Evolutionary conservation across 2,888 invertebrate species (phyloP).

Genomic region (Tuberolachnus salignus): DNA sequence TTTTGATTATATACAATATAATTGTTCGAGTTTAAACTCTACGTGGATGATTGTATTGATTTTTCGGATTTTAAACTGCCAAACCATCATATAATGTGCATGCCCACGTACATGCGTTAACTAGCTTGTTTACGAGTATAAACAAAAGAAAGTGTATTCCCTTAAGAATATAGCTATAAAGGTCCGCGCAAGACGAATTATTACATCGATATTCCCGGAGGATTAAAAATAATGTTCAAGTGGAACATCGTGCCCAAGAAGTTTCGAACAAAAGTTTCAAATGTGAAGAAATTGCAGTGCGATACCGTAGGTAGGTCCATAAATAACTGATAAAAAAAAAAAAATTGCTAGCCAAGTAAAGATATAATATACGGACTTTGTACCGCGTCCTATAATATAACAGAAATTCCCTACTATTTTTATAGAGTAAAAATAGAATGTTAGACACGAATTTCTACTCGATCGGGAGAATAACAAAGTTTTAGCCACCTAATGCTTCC

Average conservation of each 20-base stretch:
- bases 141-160: background rate
- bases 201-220: background rate
- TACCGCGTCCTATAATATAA: too few relatives aligned
- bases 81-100: background rate
- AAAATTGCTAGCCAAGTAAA: too few relatives aligned
- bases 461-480: too few relatives aligned
- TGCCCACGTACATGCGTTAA: background rate
- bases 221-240: background rate
- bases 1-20: background rate
- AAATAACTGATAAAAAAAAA: background rate
- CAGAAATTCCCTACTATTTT: too few relatives aligned
- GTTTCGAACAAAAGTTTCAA: background rate
- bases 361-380: too few relatives aligned
- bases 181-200: constrained; percentile 6
- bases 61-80: too few relatives aligned
- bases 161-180: background rate
- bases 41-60: too few relatives aligned
- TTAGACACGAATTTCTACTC: too few relatives aligned
- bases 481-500: too few relatives aligned
- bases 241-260: background rate
- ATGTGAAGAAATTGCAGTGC: background rate
- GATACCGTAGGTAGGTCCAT: background rate
- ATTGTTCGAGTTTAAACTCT: background rate
- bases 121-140: background rate
- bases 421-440: too few relatives aligned